Percentiles rank a stretch among this genome's conserved stretches.
Evolutionary conservation across 2,888 invertebrate genomes (phyloP).

Genomic region (Cynaeus angustus): DNA sequence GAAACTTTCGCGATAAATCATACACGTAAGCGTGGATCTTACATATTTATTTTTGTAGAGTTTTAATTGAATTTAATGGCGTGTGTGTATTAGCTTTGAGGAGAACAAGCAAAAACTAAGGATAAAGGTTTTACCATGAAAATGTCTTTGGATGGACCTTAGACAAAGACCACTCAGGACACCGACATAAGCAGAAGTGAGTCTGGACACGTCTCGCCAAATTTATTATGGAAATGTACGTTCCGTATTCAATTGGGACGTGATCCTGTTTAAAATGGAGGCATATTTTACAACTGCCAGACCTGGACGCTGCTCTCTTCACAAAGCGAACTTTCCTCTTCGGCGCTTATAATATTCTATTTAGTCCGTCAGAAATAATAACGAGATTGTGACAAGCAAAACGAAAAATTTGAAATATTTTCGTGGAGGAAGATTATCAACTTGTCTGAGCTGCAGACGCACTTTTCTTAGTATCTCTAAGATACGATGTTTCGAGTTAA

Average conservation of each 20-base stretch:
- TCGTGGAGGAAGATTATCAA: no score
- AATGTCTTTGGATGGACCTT: conserved; percentile 30
- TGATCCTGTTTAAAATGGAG: conserved; percentile 71
- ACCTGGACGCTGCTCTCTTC: conserved; percentile 50
- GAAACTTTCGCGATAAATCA: conserved; percentile 30
- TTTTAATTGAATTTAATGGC: conserved; percentile 18
- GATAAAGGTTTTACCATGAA: not conserved
- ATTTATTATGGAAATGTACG: conserved; percentile 71
- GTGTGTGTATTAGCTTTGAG: conserved; percentile 3
- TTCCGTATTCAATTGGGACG: conserved; percentile 71
- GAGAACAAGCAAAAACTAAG: not conserved
- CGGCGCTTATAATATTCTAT: conserved; percentile 11
- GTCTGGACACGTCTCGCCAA: conserved; percentile 68
- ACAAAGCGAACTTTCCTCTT: conserved; percentile 32
- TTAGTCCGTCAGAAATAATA: conserved; percentile 7
- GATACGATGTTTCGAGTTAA: no score
- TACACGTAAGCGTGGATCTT: not conserved
- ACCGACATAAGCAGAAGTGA: conserved; percentile 52
- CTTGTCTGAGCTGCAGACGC: not conserved
- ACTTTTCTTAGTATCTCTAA: no score
- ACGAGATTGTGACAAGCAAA: not conserved
- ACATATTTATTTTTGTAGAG: conserved; percentile 21
- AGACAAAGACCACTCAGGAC: conserved; percentile 35
- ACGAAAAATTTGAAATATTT: not conserved
- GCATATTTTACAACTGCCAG: conserved; percentile 67